These are phyloP conservation scores for Fragum sueziense DNA, from an alignment of 2,888 invertebrate genomes.

Conservation along the genomic window DNA sequence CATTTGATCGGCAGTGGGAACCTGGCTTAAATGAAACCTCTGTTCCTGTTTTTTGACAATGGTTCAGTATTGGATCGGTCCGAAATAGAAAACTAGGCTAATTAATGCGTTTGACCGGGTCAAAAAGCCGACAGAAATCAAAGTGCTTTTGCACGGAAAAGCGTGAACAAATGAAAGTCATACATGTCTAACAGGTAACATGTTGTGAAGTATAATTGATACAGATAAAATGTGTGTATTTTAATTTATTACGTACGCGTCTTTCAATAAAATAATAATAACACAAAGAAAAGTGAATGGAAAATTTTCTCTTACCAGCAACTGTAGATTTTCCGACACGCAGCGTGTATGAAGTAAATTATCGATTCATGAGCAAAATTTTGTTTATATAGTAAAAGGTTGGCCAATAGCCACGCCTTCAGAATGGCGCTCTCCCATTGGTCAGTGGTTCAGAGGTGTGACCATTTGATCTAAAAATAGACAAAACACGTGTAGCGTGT, in stretches of 20 bases:
- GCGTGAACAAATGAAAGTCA: not conserved
- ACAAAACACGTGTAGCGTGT: not conserved
- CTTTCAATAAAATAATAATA: not conserved
- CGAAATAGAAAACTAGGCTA: not conserved
- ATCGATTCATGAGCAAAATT: not conserved
- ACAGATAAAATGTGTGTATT: not conserved
- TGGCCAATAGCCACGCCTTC: conserved; percentile 5
- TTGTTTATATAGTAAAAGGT: not conserved
- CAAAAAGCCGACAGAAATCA: not conserved
- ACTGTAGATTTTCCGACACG: conserved; percentile 22
- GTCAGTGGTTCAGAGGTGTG: not conserved
- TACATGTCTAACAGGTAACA: not conserved
- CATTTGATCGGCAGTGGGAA: too few relatives aligned
- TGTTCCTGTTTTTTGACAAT: too few relatives aligned
- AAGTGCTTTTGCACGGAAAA: not conserved
- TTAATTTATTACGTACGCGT: not conserved
- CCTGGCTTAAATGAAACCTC: too few relatives aligned
- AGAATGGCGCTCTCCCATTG: not conserved
- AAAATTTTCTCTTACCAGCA: conserved; percentile 15
- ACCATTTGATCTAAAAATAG: conserved; percentile 2
- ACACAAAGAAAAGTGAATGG: not conserved
- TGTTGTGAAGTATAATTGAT: not conserved
- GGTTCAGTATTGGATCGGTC: too few relatives aligned
- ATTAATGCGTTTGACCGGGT: not conserved
- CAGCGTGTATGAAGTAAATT: not conserved